Evolutionary conservation across 2,113 vertebrate species (phyloP), one percentile per base, ranked within the genome.

Genomic region (Crotalus viridis): DNA sequence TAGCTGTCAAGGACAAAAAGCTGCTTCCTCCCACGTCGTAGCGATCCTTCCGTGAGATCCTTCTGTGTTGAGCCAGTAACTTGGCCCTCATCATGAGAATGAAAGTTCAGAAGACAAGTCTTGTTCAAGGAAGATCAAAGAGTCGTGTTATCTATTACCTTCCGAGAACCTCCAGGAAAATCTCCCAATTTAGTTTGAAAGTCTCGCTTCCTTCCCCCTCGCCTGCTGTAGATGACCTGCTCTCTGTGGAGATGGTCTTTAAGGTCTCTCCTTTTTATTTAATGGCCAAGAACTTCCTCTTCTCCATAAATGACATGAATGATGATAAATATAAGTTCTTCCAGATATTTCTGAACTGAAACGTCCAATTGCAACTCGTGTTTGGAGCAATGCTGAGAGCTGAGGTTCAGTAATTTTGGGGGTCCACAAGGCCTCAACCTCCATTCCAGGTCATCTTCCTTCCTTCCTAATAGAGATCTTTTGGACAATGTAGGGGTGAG

Each of bases 61-160:
- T 10, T 8, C 46, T 87, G 93, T 59, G 81, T 91, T 91, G 96
- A 93, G 57, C 94, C 89, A 94, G 54, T 39, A 93, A 87, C 87
- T 95, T 91, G 86, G 26, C 2, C 55, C 2, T 64, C 88, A 92
- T 64, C 93, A 94, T 89, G 91, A 91, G 88, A 88, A 87, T 56
- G 33, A 19, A 88, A 92, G 91, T 93, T 92, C 90, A 85, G 74
- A 81, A 81, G 17, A 21, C 33, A 43, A 81, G 74, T 39, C 74
- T 81, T 81, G 17, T 39, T 81, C 74, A 81, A 39, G 69, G 33
- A 43, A 81, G 69, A 43, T 81, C 6, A 74, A 74, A n/a, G 64
- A 33, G 12, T 74, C n/a, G 3, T 43, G 3, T 43, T 81, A 81
- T 21, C 7, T 81, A 33, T 81, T 9, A 5, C 0, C 5, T 17